Evolutionary conservation across 2,113 vertebrate genomes (phyloP), one percentile per base, ranked within the genome.

Genomic region (Gadus macrocephalus): DNA sequence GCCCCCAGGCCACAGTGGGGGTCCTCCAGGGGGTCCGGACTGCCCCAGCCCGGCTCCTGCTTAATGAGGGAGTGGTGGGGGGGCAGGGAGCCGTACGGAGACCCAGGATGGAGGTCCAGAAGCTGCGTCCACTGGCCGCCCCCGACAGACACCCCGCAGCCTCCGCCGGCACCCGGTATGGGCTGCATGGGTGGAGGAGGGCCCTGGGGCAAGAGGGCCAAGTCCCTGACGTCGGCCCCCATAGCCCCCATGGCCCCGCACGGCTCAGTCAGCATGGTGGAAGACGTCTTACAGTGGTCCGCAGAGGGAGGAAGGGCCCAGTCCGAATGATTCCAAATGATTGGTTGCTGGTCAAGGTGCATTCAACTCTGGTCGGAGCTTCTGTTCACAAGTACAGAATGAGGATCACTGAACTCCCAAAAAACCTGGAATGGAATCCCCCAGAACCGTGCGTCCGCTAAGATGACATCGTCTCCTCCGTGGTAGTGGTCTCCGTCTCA

Each of bases 61-160:
- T 98, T 99, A 91, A 99, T 95, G 85, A 98, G 95, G 71, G 97
- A 95, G 87, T 95, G 95, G 86, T 96, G 95, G 19, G 95, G 91
- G 62, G 95, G 91, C 79, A 97, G 89, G 14, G 95, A 91, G 88
- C 92, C 77, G 81, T 96, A 93, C 65, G 94, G 81, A 78, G 94
- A 92, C 25, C 92, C 89, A 5, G 95, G 92, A 71, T 96, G 94
- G 66, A 98, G 96, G 93, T 98, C 96, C 89, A 98, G 89, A 65
- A 98, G 93, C 0, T 95, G 96, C 2, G 94, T 93, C 96, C 96
- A 99, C 88, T 97, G 96, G 22, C 93, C 93, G 25, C 92, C 88
- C 70, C 93, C 91, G 73, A 95, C 94, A 0, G 95, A 92, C 91
- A 96, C 90, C 75, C 92, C 84, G 78, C 96, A 96, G 84, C 86